Conservation (phyloP, 2,113 vertebrate species). For the Leucosticte australis region DNA sequence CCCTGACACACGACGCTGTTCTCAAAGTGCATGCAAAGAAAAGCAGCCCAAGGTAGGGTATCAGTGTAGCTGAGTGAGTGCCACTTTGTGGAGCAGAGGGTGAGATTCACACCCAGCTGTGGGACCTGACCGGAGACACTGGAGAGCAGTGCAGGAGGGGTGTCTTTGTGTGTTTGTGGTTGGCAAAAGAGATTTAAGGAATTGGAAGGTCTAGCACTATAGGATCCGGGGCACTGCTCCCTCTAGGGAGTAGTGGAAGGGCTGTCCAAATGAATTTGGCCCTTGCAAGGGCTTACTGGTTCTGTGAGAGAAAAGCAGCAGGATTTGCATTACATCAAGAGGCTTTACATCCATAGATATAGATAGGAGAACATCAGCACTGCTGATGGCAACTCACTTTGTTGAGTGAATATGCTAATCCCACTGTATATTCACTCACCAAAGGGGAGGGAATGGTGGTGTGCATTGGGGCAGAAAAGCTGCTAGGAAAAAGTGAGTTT, state of each 20-base stretch:
- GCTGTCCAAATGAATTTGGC: background rate
- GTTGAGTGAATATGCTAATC: background rate
- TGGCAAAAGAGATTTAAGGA: background rate
- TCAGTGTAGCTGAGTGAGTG: rapidly evolving
- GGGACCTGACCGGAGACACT: rapidly evolving
- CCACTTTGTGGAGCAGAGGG: rapidly evolving
- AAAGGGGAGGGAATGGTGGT: background rate
- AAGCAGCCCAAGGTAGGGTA: conserved; percentile 71
- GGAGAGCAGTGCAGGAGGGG: rapidly evolving
- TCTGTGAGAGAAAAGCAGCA: background rate
- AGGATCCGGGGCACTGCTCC: background rate
- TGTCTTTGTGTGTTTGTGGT: background rate
- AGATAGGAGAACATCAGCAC: background rate
- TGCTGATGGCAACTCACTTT: background rate
- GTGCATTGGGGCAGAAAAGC: background rate
- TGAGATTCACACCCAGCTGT: background rate
- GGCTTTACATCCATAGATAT: background rate
- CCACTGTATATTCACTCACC: background rate
- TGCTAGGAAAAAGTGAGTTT: background rate
- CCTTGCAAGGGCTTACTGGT: background rate
- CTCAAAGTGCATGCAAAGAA: conserved; percentile 78
- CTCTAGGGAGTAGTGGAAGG: background rate
- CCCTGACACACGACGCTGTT: conserved; percentile 76
- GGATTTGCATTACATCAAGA: background rate
- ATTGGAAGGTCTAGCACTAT: background rate